Evolutionary conservation across 2,888 invertebrate genomes (phyloP), one percentile per base, ranked within the genome.

Genomic region (Podotricha telesiphe): DNA sequence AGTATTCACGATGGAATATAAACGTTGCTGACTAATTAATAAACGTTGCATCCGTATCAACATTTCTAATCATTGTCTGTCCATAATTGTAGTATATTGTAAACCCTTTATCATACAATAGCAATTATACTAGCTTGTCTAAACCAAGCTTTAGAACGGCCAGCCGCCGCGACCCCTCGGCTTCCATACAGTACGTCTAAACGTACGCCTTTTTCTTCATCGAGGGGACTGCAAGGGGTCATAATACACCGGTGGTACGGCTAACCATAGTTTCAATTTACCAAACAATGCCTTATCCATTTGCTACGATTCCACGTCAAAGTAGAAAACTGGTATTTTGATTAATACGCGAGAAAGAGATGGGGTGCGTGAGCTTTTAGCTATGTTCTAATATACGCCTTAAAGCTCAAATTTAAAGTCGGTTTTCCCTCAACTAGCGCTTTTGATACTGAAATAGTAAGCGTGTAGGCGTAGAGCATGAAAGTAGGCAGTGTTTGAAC

Each of bases 251-350:
- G 85, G 90, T 73, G 82, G 81, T 79, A 80, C 85, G 79, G 78
- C 81, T 82, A 87, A 86, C 88, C 86, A 88, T 89, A 88, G 89
- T 91, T 92, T 91, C 92, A 92, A 93, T 92, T 92, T 92, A 87
- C 86, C 83, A 89, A 89, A 93, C 93, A 93, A 93, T 91, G 84
- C 90, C 91, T 90, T 92, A 92, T 91, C 93, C 92, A 92, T 91
- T 91, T 89, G 87, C 91, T 86, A 85, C 87, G 86, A 90, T 87
- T 91, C 91, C 82, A 88, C 89, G 93, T 92, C 92, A 93, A 92
- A 91, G 90, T 89, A 87, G 89, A 89, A 87, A 87, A 88, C 88
- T 86, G 82, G 87, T 90, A 91, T 92, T 92, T 91, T 93, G 92
- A 93, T 93, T 93, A 93, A 92, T 92, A 90, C 86, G 91, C 86